phyloP scores from a whole-genome alignment of 2,888 invertebrate species.

The Epinotia demarniana region DNA sequence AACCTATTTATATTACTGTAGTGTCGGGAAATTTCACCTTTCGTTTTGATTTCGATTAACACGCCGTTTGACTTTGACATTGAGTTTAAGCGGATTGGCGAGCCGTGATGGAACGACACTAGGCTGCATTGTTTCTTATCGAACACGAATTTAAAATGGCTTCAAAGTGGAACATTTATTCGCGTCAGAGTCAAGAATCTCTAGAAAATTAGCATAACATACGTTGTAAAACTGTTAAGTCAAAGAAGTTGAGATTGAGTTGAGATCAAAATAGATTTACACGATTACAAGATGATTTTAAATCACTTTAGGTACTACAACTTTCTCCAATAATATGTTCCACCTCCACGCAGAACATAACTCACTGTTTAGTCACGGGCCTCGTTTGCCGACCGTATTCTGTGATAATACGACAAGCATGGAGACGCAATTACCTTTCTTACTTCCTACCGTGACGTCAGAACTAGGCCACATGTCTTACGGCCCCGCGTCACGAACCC shows the following conservation, averaged over 20 bases:
- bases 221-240: background rate
- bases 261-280: background rate
- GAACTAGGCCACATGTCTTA: slow-evolving; percentile 54
- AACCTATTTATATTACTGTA: slow-evolving; percentile 69
- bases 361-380: slow-evolving; percentile 21
- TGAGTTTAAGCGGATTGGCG: slow-evolving; percentile 31
- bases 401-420: slow-evolving; percentile 35
- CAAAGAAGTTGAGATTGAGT: background rate
- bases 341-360: slow-evolving; percentile 4
- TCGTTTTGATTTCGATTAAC: slow-evolving; percentile 35
- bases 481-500: slow-evolving; percentile 52
- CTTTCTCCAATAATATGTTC: background rate
- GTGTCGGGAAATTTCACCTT: slow-evolving; percentile 40
- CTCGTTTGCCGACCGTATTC: slow-evolving; percentile 22
- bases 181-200: slow-evolving; percentile 17
- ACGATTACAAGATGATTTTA: background rate
- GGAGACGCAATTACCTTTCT: slow-evolving; percentile 45
- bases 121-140: slow-evolving; percentile 24
- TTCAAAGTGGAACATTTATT: slow-evolving; percentile 16
- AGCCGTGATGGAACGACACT: slow-evolving; percentile 25
- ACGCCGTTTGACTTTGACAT: slow-evolving; percentile 40
- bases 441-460: slow-evolving; percentile 47
- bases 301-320: background rate
- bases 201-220: background rate
- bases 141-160: slow-evolving; percentile 19